Conservation (phyloP, 2,888 invertebrate species). For the Zaprionus lineosus region DNA sequence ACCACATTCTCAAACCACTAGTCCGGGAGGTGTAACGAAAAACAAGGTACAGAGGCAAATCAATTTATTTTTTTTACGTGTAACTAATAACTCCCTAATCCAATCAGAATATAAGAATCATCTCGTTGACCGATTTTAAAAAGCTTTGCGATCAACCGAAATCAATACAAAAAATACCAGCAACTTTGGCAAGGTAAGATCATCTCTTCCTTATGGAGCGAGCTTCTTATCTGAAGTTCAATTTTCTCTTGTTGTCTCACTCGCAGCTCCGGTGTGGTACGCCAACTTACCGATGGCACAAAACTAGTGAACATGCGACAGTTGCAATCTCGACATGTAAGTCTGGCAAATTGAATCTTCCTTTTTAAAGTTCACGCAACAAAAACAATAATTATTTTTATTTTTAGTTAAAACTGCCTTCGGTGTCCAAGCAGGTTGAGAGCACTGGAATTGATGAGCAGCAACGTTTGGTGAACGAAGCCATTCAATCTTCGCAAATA, state of each 20-base stretch:
- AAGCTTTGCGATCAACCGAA: constrained; percentile 80
- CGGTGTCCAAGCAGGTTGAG: constrained; percentile 37
- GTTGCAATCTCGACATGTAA: constrained; percentile 68
- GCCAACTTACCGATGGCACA: constrained; percentile 66
- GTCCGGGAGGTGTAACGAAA: constrained; percentile 59
- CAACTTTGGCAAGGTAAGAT: constrained; percentile 73
- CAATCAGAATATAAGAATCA: constrained; percentile 81
- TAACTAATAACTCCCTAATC: background rate
- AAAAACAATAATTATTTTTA: background rate
- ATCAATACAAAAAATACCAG: constrained; percentile 77
- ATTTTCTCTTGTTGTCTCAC: no score
- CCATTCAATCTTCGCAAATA: constrained; percentile 1
- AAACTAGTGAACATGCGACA: constrained; percentile 70
- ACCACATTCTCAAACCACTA: constrained; percentile 15
- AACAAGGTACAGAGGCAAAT: constrained; percentile 67
- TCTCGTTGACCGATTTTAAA: constrained; percentile 82
- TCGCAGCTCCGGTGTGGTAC: constrained; percentile 73
- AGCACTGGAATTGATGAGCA: constrained; percentile 33
- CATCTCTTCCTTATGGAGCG: background rate
- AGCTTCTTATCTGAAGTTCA: no score
- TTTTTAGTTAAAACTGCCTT: constrained; percentile 55
- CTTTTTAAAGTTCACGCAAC: background rate
- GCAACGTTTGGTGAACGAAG: constrained; percentile 35
- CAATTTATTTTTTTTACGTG: background rate
- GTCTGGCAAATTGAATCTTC: no score